These are phyloP conservation scores for Nebria ingens DNA, from an alignment of 1,140 invertebrate species.

Conservation along the genomic window DNA sequence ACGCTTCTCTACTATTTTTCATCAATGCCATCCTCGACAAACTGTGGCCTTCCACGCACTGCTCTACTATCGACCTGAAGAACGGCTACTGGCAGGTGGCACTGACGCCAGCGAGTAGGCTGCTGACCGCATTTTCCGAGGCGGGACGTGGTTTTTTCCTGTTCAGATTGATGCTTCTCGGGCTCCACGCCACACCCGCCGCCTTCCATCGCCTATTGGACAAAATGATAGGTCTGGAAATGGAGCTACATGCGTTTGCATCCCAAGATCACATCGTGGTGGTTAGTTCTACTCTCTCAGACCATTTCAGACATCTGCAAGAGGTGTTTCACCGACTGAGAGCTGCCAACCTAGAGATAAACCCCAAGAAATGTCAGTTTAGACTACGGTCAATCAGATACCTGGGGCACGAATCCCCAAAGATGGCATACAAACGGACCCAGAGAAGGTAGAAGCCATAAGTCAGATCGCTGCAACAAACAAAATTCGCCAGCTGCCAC, in stretches of 20 bases:
- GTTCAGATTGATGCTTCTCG: too few relatives aligned
- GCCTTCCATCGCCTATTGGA: constrained; percentile 24
- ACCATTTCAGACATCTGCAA: background rate
- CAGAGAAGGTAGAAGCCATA: too few relatives aligned
- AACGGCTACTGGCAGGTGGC: too few relatives aligned
- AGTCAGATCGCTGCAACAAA: background rate
- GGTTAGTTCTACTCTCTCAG: background rate
- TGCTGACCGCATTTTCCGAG: too few relatives aligned
- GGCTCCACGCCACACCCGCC: too few relatives aligned
- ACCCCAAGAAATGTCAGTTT: background rate
- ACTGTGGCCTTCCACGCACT: too few relatives aligned
- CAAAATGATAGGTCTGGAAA: background rate
- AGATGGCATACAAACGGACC: background rate
- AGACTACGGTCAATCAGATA: background rate
- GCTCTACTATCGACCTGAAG: too few relatives aligned
- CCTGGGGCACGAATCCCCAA: background rate
- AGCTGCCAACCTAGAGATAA: background rate
- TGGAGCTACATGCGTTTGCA: constrained; percentile 7
- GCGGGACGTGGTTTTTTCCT: too few relatives aligned
- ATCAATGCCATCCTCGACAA: constrained; percentile 7
- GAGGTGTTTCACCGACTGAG: background rate
- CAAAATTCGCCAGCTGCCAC: too few relatives aligned
- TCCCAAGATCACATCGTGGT: background rate
- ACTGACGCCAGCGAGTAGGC: too few relatives aligned
- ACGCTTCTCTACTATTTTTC: constrained; percentile 19